phyloP scores from a whole-genome alignment of 2,113 vertebrate species.

The Neogobius melanostomus region DNA sequence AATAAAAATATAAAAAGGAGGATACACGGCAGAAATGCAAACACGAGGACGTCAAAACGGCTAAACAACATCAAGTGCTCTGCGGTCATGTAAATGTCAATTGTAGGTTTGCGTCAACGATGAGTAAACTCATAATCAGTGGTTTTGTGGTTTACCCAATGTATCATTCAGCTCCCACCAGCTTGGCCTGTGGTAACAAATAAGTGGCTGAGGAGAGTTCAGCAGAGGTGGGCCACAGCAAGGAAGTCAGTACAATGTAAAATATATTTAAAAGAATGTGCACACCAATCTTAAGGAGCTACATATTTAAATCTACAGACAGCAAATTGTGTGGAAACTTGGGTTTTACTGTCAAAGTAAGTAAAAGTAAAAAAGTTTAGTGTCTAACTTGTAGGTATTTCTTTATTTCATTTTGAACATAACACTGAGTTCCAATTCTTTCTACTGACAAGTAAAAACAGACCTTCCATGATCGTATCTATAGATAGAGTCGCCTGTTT shows the following conservation, averaged over 20 bases:
- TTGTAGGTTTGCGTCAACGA: conserved; percentile 8
- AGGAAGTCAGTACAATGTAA: not conserved
- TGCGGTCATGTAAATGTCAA: conserved; percentile 32
- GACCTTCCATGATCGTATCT: not conserved
- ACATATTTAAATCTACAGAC: not conserved
- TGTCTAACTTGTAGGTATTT: too few relatives aligned
- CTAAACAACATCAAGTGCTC: not conserved
- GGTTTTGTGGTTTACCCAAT: conserved; percentile 47
- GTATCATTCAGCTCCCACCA: conserved; percentile 25
- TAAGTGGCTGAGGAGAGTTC: conserved; percentile 14
- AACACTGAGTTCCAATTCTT: not conserved
- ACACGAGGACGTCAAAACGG: not conserved
- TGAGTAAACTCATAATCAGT: conserved; percentile 42
- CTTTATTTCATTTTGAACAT: too few relatives aligned
- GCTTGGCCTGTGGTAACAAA: not conserved
- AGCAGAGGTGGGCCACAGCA: not conserved
- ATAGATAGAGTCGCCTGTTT: conserved; percentile 6
- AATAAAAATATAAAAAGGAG: not conserved
- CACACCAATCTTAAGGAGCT: not conserved
- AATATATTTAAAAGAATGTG: not conserved
- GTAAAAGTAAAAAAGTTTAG: too few relatives aligned
- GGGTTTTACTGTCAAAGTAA: not conserved
- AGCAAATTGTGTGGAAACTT: not conserved
- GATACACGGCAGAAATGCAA: not conserved
- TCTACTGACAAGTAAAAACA: not conserved